Base-by-base conservation (phyloP, 2,888 invertebrate species). In the Ephialtes manifestator region DNA sequence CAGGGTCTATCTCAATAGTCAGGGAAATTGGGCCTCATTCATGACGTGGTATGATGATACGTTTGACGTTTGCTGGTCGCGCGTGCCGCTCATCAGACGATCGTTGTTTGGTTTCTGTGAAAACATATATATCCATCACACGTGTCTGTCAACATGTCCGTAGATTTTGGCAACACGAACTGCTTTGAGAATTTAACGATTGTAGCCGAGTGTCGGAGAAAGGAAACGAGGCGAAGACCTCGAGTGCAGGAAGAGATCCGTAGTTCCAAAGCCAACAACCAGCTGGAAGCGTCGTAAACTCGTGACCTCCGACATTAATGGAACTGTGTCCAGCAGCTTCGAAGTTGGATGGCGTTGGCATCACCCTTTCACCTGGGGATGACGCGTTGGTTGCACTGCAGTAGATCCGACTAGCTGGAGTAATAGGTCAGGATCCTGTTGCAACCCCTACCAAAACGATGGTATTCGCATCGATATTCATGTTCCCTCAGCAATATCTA, bases 1-100 rank as follows among this genome's bases (percentile, higher is more conserved):
- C 39, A 24, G 28, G 31, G 4, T 31, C 58, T 5, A 43, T 60
- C 58, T 48, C 58, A 51, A n/a, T 48, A 28, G 43, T 81, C 63
- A 31, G 53, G 81, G 70, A 70, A 81, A 81, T 81, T 76, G 70
- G 63, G 48, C 70, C 60, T 63, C 51, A 68, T 63, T 76, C 55
- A 81, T 70, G 60, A 53, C 76, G 70, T 28, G 68, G 43, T n/a
- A 70, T 46, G 31, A 71, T 76, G 75, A 75, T 75, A 58, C 75
- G 68, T 75, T 70, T 31, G 60, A 51, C 58, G 75, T 68, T 70
- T 63, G 51, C 68, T 55, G 46, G 31, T 51, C 68, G 74, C 31
- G 11, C 65, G 48, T 51, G 74, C 20, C 39, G 48, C 20, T 55
- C 31, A 31, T 10, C 31, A 39, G 35, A 65, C 24, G 15, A 39